Evolutionary conservation across 2,888 invertebrate genomes (phyloP), one percentile per base, ranked within the genome.

Genomic region (Eristalinus aeneus): DNA sequence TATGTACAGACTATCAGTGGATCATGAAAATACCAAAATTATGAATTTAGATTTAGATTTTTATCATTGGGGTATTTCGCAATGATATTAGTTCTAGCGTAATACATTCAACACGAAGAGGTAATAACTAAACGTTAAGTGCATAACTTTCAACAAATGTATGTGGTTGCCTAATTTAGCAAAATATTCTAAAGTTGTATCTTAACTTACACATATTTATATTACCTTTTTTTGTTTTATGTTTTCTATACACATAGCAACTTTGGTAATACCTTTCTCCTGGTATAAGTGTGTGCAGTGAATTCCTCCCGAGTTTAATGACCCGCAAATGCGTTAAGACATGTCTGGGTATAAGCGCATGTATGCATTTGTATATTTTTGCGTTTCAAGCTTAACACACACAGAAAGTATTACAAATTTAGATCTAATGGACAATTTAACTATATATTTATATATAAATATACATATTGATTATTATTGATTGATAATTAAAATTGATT

Each of bases 201-300:
- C 36, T 36, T 36, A 36, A 36, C 36, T 32, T n/a, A n/a, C n/a
- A n/a, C 32, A 32, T 32, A 32, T 32, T 32, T 6, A 12, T 36
- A 12, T 36, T 9, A 12, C n/a, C 11, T n/a, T 11, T 9, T n/a
- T n/a, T n/a, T n/a, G n/a, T n/a, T n/a, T n/a, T n/a, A n/a, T n/a
- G n/a, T n/a, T n/a, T n/a, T n/a, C n/a, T n/a, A n/a, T n/a, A n/a
- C n/a, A n/a, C n/a, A n/a, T n/a, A n/a, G n/a, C n/a, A n/a, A n/a
- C n/a, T n/a, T n/a, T n/a, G 31, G 58, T 58, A 61, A 54, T n/a
- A 67, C 67, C 20, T 16, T n/a, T 20, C 36, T 68, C 63, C 67
- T 36, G 68, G 61, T 73, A 68, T 80, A 23, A 68, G 46, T 63
- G 67, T 31, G 39, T 22, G 36, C 10, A n/a, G 11, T 46, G 36